Evolutionary conservation across 2,888 invertebrate species (phyloP), one percentile per base, ranked within the genome.

Genomic region (Rosalia funebris): DNA sequence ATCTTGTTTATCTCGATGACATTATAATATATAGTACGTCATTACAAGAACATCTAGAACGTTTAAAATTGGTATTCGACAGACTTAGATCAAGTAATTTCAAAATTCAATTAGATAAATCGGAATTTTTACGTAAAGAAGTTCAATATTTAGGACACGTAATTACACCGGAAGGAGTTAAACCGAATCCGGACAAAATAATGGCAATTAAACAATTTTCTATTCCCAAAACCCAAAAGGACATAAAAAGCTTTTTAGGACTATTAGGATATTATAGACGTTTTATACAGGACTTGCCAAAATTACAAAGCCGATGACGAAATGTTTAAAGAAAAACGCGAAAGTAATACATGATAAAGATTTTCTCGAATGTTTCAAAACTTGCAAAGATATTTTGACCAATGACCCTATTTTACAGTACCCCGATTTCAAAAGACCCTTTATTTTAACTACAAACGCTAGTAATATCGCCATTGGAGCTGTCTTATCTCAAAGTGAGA

Each of bases 1-100:
- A 9, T 25, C 25, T 25, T 25, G 25, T 25, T 9, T 25, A 62
- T 57, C 41, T 25, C 68, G 67, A 25, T 7, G 46, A 71, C 3
- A 69, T 71, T 1, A 66, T 79, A 3, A 60, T 77, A n/a, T 76
- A 68, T 42, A 65, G 61, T 0, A 70, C 64, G 9, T 69, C 67
- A 0, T 44, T 76, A 4, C 68, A 75, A 44, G 73, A 77, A 62
- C 76, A 75, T 42, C 47, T 64, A 1, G 46, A 61, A 45, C 67
- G 56, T 16, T 54, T 73, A 19, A 25, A 25, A 25, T 5, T 16
- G 52, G 62, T 72, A 9, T 68, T 68, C 44, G n/a, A 59, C 37
- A 19, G 58, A 34, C 25, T 71, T 19, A 9, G 55, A 32, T 39
- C 63, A 32, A 15, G 56, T 17, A 63, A 60, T 31, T 62, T 71